Percentiles rank a stretch among this genome's conserved stretches.
Evolutionary conservation across 2,113 vertebrate species (phyloP).

Genomic region (Cavia porcellus): DNA sequence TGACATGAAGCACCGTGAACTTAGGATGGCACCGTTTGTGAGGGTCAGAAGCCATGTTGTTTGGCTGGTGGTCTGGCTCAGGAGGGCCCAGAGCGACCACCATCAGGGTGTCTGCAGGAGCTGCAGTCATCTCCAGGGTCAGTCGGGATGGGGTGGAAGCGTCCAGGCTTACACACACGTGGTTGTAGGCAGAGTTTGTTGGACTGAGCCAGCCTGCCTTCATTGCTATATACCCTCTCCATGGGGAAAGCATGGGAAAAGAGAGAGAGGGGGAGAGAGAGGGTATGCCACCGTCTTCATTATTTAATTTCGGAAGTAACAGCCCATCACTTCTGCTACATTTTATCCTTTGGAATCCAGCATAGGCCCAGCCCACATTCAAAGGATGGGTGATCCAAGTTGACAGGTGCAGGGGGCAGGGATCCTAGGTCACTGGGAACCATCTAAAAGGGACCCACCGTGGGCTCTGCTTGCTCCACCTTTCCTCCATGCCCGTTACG

Average conservation of each 20-base stretch:
- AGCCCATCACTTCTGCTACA: neutral
- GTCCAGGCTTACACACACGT: neutral
- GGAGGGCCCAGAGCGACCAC: neutral
- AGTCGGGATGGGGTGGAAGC: neutral
- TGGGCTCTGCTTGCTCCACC: neutral
- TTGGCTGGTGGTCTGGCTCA: neutral
- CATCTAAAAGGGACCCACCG: neutral
- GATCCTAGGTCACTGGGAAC: neutral
- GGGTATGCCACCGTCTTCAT: neutral
- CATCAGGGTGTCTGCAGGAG: neutral
- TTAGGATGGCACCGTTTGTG: neutral
- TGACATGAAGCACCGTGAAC: neutral
- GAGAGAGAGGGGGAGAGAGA: neutral
- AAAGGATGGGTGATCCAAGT: neutral
- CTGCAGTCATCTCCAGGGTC: neutral
- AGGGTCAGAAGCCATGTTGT: neutral
- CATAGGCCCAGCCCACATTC: neutral
- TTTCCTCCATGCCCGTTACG: neutral
- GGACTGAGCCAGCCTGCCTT: neutral
- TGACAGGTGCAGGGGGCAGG: neutral
- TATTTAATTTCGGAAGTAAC: neutral
- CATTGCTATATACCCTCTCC: neutral
- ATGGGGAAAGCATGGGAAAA: neutral
- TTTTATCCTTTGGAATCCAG: neutral
- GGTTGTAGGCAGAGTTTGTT: neutral